These are phyloP conservation scores for Mareca penelope DNA, from an alignment of 2,797 vertebrate species.

Conservation along the genomic window DNA sequence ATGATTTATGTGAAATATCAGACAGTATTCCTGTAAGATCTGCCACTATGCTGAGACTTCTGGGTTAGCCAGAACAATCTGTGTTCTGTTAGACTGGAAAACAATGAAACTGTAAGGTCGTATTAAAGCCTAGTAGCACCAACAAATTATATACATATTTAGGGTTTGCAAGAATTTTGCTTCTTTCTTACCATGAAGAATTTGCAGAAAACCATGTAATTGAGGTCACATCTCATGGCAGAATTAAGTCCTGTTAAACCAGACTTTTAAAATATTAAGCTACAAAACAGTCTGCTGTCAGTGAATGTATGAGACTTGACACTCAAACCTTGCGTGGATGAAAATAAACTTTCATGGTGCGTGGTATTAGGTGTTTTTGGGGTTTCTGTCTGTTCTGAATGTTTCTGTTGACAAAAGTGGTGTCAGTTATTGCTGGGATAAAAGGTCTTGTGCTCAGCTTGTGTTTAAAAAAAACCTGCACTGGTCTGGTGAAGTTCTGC, in stretches of 20 bases:
- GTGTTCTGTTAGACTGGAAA: not conserved
- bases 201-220: not conserved
- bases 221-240: not conserved
- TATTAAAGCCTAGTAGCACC: not conserved
- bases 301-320: not conserved
- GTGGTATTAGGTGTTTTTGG: not conserved
- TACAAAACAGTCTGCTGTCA: not conserved
- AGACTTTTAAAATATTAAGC: not conserved
- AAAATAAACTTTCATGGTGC: not conserved
- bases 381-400: not conserved
- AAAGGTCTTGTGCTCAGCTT: not conserved
- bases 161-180: not conserved
- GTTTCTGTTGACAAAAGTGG: not conserved
- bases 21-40: not conserved
- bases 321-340: not conserved
- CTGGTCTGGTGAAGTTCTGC: not conserved
- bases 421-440: not conserved
- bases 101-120: not conserved
- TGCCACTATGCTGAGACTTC: not conserved
- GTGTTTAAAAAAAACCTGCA: not conserved
- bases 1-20: accelerated
- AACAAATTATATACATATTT: not conserved
- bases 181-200: not conserved
- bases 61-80: not conserved
- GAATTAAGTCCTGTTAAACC: not conserved